Conservation (phyloP, 1,140 invertebrate genomes). For the Listronotus oregonensis region DNA sequence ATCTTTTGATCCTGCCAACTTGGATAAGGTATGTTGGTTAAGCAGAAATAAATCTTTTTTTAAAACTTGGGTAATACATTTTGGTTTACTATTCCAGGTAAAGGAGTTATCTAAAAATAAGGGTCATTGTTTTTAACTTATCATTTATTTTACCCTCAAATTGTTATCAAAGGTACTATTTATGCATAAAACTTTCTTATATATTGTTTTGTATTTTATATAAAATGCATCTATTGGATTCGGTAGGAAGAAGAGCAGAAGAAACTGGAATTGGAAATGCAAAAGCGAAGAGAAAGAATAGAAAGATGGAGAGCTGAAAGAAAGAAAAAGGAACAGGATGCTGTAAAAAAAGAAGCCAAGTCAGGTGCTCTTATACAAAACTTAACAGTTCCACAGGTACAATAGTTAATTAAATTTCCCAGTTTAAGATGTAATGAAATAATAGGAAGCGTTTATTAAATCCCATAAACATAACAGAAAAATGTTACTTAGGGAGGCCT, state of each 20-base stretch:
- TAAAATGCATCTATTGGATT: too few species aligned
- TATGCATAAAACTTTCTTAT: too few species aligned
- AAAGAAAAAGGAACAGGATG: slow-evolving; percentile 82
- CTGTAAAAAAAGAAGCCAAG: slow-evolving; percentile 74
- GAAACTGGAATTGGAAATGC: slow-evolving; percentile 93
- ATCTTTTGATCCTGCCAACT: slow-evolving; percentile 71
- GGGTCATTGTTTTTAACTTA: background rate
- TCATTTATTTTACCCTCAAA: too few species aligned
- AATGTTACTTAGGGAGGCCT: too few species aligned
- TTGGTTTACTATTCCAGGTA: background rate
- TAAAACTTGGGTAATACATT: background rate
- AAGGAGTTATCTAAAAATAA: background rate
- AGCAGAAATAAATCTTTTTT: slow-evolving; percentile 18
- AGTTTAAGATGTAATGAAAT: background rate
- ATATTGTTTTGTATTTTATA: too few species aligned
- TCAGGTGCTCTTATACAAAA: slow-evolving; percentile 61
- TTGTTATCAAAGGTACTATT: too few species aligned
- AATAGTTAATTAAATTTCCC: background rate
- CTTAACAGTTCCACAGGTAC: slow-evolving; percentile 56
- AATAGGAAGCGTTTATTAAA: too few species aligned
- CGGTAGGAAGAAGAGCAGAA: slow-evolving; percentile 82
- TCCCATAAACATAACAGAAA: too few species aligned
- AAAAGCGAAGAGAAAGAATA: slow-evolving; percentile 90
- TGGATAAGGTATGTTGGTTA: slow-evolving; percentile 67
- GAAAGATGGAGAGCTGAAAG: slow-evolving; percentile 90